Evolutionary conservation across 2,888 invertebrate genomes (phyloP).

Genomic region (Watsonalla cultraria): DNA sequence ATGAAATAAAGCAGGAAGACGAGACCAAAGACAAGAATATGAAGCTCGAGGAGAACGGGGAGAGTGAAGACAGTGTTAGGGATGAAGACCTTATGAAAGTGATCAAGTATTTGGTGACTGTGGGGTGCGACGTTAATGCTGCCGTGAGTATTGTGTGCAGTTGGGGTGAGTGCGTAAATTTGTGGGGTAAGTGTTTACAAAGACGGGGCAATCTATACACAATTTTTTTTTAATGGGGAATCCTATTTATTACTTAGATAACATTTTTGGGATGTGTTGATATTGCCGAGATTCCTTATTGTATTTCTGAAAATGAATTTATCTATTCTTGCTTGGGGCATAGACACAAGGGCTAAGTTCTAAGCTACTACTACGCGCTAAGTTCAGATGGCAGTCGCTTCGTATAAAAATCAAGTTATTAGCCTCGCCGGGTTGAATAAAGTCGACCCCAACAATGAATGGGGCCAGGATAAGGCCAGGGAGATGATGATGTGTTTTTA

Average conservation of each 20-base stretch:
- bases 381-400: neutral
- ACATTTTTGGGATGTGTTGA: neutral
- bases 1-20: constrained; percentile 16
- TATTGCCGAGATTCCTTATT: neutral
- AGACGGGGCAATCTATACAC: neutral
- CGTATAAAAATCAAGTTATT: no score
- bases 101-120: constrained; percentile 85
- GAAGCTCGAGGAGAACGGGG: constrained; percentile 16
- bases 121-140: constrained; percentile 86
- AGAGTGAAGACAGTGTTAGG: constrained; percentile 22
- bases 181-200: neutral
- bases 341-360: no score
- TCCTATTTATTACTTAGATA: no score
- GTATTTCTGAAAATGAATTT: no score
- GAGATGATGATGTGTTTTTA: neutral
- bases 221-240: no score
- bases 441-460: no score
- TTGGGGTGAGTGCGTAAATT: no score
- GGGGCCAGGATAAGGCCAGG: no score
- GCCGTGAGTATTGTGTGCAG: constrained; percentile 71
- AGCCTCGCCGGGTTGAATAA: no score
- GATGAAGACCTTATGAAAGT: constrained; percentile 57
- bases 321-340: no score
- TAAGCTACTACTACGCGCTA: no score
- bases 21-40: constrained; percentile 16